Evolutionary conservation across 2,888 invertebrate species (phyloP).

Genomic region (Galeruca laticollis): DNA sequence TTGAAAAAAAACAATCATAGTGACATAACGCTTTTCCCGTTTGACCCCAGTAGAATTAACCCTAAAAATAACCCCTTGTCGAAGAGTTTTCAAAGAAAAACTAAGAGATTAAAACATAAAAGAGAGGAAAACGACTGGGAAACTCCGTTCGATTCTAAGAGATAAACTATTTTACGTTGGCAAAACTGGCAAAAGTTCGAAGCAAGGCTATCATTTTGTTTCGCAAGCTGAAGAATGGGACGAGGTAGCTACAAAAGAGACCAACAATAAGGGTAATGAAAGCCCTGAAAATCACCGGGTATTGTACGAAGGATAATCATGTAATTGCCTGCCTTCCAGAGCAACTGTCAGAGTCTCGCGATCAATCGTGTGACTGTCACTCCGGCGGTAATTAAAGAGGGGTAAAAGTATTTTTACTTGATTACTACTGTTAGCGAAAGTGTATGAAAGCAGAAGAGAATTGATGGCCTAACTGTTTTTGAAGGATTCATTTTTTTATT

Average conservation of each 20-base stretch:
- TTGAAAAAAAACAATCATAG: background rate
- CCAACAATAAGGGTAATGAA: conserved; percentile 67
- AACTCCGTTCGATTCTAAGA: conserved; percentile 51
- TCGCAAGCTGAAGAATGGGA: conserved; percentile 58
- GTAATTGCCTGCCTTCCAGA: conserved; percentile 60
- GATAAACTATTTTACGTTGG: conserved; percentile 50
- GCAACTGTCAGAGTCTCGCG: conserved; percentile 60
- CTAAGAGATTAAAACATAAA: conserved; percentile 46
- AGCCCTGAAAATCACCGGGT: conserved; percentile 65
- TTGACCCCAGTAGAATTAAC: conserved; percentile 41
- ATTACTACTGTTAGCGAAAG: conserved; percentile 22
- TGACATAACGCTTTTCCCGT: background rate
- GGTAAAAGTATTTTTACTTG: conserved; percentile 37
- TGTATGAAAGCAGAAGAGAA: background rate
- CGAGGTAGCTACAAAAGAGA: conserved; percentile 59
- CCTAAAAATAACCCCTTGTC: conserved; percentile 51
- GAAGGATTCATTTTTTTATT: background rate
- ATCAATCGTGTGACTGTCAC: conserved; percentile 63
- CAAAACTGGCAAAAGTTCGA: conserved; percentile 52
- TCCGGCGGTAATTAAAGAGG: conserved; percentile 46
- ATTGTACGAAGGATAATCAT: conserved; percentile 63
- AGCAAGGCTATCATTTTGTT: conserved; percentile 64
- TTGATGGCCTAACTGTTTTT: background rate
- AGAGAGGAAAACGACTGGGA: conserved; percentile 51
- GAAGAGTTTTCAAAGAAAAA: conserved; percentile 54